These are phyloP conservation scores for Callochromis pleurospilus DNA, from an alignment of 2,113 vertebrate genomes.

Conservation along the genomic window DNA sequence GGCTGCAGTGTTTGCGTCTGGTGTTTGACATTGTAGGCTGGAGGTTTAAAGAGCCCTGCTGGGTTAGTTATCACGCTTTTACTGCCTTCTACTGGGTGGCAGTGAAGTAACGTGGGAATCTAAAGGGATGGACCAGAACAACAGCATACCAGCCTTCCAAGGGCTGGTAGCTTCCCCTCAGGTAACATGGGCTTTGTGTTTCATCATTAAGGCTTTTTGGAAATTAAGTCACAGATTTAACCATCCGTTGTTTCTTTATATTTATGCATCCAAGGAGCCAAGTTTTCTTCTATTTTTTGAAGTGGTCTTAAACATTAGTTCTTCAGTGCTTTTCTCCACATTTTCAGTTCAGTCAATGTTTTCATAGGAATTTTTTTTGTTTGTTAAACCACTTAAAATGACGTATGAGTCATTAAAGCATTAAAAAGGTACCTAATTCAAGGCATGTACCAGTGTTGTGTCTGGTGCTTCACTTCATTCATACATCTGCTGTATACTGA, in stretches of 20 bases:
- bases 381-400: background rate
- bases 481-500: background rate
- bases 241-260: background rate
- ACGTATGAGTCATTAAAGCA: background rate
- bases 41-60: background rate
- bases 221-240: background rate
- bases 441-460: background rate
- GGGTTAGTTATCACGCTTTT: background rate
- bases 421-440: background rate
- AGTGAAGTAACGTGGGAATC: constrained; percentile 34
- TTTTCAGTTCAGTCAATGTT: background rate
- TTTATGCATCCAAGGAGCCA: background rate
- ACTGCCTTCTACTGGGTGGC: constrained; percentile 9
- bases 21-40: background rate
- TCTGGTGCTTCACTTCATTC: background rate
- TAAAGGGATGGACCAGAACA: constrained; percentile 92
- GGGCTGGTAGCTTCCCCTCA: constrained; percentile 93
- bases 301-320: background rate
- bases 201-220: background rate
- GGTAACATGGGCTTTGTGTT: constrained; percentile 65
- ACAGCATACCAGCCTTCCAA: constrained; percentile 89
- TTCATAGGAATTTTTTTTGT: background rate
- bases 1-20: background rate
- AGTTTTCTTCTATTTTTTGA: background rate
- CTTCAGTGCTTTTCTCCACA: background rate